phyloP scores from a whole-genome alignment of 2,888 invertebrate species.

The Apamea epomidion region DNA sequence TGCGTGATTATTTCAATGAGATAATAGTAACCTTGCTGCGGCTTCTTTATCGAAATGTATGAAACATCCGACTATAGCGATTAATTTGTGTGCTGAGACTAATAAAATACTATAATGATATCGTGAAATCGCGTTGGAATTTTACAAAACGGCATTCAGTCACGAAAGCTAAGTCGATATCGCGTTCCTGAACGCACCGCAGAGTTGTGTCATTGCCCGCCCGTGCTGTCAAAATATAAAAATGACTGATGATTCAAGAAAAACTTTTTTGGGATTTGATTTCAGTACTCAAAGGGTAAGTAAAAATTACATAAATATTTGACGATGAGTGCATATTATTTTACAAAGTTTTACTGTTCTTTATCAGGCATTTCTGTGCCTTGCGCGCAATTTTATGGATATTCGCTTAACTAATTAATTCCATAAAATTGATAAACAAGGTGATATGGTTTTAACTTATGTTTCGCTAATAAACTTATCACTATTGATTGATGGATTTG shows the following conservation, averaged over 20 bases:
- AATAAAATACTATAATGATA: conserved; percentile 75
- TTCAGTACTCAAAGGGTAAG: conserved; percentile 96
- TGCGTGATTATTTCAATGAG: conserved; percentile 59
- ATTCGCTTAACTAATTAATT: conserved; percentile 43
- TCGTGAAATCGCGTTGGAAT: conserved; percentile 77
- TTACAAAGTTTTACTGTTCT: not conserved
- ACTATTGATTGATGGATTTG: not conserved
- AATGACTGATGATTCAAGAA: conserved; percentile 83
- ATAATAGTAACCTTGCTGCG: conserved; percentile 71
- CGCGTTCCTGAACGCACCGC: conserved; percentile 74
- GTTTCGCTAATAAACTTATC: not conserved
- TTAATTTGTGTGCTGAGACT: conserved; percentile 70
- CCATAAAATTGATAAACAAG: conserved; percentile 54
- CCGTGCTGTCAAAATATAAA: conserved; percentile 82
- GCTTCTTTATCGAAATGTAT: conserved; percentile 70
- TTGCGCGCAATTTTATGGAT: conserved; percentile 28
- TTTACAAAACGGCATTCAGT: conserved; percentile 76
- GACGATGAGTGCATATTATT: not conserved
- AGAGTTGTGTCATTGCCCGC: conserved; percentile 74
- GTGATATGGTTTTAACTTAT: conserved; percentile 39
- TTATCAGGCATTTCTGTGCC: not conserved
- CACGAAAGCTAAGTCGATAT: conserved; percentile 74
- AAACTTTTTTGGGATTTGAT: conserved; percentile 95
- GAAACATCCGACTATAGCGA: conserved; percentile 67
- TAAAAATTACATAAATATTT: conserved; percentile 46